phyloP scores from a whole-genome alignment of 2,797 vertebrate species.

The Uromys caudimaculatus region DNA sequence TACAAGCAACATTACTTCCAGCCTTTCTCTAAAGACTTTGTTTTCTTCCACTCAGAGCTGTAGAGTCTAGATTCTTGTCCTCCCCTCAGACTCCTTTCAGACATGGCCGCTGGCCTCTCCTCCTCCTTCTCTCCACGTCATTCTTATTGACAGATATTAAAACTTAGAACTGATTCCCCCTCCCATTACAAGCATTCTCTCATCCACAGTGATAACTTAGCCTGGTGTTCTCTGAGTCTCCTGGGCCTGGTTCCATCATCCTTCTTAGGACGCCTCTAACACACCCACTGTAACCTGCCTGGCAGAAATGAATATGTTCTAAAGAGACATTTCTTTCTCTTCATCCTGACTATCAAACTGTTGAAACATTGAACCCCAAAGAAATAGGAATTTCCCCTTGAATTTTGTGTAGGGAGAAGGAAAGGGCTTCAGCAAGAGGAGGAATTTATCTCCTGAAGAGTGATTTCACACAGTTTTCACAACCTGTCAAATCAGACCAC shows the following conservation, averaged over 20 bases:
- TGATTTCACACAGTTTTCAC: background rate
- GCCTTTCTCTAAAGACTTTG: background rate
- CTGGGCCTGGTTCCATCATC: fast-evolving
- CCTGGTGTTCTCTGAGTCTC: background rate
- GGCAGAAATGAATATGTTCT: background rate
- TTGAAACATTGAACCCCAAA: background rate
- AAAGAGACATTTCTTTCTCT: background rate
- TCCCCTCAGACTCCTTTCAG: background rate
- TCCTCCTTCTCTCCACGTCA: background rate
- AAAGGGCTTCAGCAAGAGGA: background rate
- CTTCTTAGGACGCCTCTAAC: background rate
- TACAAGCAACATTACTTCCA: background rate
- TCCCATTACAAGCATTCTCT: background rate
- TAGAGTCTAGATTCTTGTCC: background rate
- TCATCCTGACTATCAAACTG: background rate
- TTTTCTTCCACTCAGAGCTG: background rate
- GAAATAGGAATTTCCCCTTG: background rate
- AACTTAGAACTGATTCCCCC: background rate
- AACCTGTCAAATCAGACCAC: background rate
- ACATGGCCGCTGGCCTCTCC: background rate
- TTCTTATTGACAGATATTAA: background rate
- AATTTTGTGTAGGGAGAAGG: background rate
- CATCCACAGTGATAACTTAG: background rate
- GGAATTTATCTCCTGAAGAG: background rate
- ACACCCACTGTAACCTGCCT: too few species aligned